Evolutionary conservation across 92 coral and sea anemone species (phyloP).

Genomic region (Meandrina meandrites): DNA sequence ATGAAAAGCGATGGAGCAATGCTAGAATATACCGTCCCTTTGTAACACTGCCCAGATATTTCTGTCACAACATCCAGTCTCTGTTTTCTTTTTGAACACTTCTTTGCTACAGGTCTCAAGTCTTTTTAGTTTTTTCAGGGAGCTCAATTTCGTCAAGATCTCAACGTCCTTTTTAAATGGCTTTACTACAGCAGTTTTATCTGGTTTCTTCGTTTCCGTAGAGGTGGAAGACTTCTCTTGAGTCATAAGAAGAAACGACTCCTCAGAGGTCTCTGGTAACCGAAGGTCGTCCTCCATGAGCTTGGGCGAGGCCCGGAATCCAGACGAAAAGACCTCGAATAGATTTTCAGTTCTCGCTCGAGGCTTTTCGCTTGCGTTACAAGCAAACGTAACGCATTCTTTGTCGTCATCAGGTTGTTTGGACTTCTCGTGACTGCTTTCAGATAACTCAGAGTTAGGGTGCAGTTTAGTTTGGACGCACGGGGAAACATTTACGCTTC

Average conservation of each 20-base stretch:
- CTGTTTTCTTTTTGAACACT: neutral
- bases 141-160: neutral
- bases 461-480: neutral
- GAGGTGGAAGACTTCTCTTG: neutral
- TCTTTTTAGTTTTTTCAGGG: neutral
- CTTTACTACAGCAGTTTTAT: neutral
- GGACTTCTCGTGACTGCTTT: neutral
- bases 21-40: slow-evolving; percentile 10
- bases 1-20: neutral
- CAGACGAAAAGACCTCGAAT: neutral
- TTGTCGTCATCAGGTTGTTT: neutral
- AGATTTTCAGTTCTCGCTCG: neutral
- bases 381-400: neutral
- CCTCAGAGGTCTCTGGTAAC: neutral
- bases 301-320: neutral
- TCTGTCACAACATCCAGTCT: slow-evolving; percentile 10
- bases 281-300: neutral
- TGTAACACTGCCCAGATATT: slow-evolving; percentile 26
- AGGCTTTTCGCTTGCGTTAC: neutral
- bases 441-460: neutral
- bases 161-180: neutral
- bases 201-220: neutral
- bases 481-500: neutral
- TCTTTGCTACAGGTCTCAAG: slow-evolving; percentile 13
- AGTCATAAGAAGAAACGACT: neutral